Evolutionary conservation across 2,888 invertebrate species (phyloP).

Genomic region (Acheta domesticus): DNA sequence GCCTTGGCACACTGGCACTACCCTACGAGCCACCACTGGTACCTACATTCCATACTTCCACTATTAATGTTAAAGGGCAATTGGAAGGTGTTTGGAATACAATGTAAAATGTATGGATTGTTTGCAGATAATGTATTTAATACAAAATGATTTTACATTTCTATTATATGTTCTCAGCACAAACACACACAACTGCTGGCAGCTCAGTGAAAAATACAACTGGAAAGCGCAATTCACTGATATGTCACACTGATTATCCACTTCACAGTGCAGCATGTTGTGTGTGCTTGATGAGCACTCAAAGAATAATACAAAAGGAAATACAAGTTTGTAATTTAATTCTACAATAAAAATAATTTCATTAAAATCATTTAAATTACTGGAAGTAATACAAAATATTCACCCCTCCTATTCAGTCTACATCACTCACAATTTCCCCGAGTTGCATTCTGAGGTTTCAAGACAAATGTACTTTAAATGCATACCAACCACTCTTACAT

Average conservation of each 20-base stretch:
- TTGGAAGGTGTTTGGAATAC: neutral
- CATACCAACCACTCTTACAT: too few species aligned
- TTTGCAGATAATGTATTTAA: neutral
- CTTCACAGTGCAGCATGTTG: neutral
- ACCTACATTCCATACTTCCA: neutral
- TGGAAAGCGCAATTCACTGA: neutral
- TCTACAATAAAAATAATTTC: neutral
- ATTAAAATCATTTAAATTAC: neutral
- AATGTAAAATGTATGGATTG: neutral
- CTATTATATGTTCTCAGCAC: neutral
- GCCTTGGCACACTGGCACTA: too few species aligned
- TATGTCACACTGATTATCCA: neutral
- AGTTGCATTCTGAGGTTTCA: neutral
- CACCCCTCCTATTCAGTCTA: neutral
- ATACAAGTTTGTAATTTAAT: neutral
- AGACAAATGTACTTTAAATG: neutral
- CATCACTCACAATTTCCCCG: neutral
- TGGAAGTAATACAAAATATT: neutral
- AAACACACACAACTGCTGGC: neutral
- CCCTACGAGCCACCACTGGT: too few species aligned
- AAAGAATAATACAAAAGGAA: neutral
- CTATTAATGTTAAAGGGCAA: neutral
- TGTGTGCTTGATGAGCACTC: neutral
- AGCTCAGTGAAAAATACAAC: neutral
- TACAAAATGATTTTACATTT: slow-evolving; percentile 2